Evolutionary conservation across 2,113 vertebrate genomes (phyloP).

Genomic region (Asarcornis scutulata): DNA sequence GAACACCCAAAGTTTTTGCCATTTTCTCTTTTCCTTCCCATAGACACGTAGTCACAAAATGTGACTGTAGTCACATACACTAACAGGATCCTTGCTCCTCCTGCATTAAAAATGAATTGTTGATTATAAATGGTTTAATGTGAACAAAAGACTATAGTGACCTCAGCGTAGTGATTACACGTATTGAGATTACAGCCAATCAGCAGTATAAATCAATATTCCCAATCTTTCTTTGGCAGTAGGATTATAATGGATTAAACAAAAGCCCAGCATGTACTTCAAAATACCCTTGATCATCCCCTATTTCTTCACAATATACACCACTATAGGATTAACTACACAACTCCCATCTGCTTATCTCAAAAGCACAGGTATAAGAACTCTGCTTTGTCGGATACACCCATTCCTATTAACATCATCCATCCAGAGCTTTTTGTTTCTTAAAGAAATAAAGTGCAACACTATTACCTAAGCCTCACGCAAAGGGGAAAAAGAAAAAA

Average conservation of each 20-base stretch:
- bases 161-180: neutral
- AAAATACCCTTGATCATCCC: neutral
- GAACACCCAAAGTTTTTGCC: neutral
- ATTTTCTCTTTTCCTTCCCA: neutral
- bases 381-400: neutral
- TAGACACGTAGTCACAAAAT: neutral
- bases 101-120: neutral
- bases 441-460: neutral
- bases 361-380: neutral
- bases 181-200: neutral
- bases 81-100: neutral
- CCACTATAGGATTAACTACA: neutral
- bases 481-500: neutral
- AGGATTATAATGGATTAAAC: neutral
- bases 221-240: neutral
- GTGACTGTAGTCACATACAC: no score
- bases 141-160: neutral
- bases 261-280: neutral
- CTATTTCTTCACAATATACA: neutral
- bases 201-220: neutral
- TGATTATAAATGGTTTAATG: neutral
- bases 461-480: neutral
- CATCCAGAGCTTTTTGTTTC: neutral
- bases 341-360: neutral
- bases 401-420: neutral